Base-by-base conservation (phyloP, 2,888 invertebrate species). In the Meandrusa payeni region DNA sequence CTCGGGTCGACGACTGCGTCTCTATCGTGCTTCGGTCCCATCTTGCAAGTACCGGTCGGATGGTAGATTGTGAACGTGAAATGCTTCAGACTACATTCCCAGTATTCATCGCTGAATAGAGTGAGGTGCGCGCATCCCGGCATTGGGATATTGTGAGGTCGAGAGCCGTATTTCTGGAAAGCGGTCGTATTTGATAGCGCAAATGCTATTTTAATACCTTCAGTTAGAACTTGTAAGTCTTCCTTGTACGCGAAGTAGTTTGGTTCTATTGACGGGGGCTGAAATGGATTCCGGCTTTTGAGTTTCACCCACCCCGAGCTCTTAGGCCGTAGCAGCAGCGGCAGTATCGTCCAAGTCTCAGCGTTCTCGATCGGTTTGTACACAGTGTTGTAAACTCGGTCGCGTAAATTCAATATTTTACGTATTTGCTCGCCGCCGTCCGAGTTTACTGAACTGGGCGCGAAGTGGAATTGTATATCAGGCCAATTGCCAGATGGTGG, bases 171-270 rank as follows among this genome's bases (percentile, higher is more conserved):
- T 37, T 91, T 89, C 65, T 94, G 93, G 62, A 97, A 96, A 0
- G 96, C 93, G 1, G 91, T 90, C 0, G 95, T 93, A 43, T 92
- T 92, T 0, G 96, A 95, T 9, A 96, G 87, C 44, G 93, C 92
- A 67, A 95, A 89, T 0, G 95, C 95, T 45, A 96, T 91, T 58
- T 93, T 91, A n/a, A 96, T 95, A 0, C 95, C 96, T 67, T 96
- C 96, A 0, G 93, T 93, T 1, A 97, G 71, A 0, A 93, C 91
- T 52, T 92, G 88, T 6, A 96, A 88, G 60, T 98, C 98, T 62
- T 94, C 91, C 51, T 92, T 92, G 55, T 95, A 93, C 0, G 95
- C 92, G 65, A 98, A 94, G 70, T 98, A 98, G 71, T 98, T 97
- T 0, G 98, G 97, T 67, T 95, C 94, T 40, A 98, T 93, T 6